These are phyloP conservation scores for Andrena camellia DNA, from an alignment of 2,888 invertebrate genomes.

Conservation along the genomic window DNA sequence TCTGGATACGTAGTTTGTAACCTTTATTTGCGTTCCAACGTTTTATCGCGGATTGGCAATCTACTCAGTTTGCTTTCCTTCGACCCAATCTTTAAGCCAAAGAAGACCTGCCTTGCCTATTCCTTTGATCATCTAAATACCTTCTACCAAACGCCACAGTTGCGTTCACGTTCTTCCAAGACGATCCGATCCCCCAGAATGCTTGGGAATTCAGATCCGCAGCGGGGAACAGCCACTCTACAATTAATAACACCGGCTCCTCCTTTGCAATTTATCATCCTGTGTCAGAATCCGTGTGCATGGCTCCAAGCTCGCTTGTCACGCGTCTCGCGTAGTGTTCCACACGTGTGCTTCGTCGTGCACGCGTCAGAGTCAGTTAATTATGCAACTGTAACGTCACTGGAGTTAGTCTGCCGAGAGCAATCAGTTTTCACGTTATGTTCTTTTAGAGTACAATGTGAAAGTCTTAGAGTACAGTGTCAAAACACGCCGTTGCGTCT, in stretches of 20 bases:
- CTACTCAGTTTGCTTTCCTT: not conserved
- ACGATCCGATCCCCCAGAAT: not conserved
- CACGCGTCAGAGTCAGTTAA: constrained; percentile 5
- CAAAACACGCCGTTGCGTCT: too few species aligned
- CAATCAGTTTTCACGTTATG: not conserved
- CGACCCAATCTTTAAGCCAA: not conserved
- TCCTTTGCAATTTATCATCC: constrained; percentile 24
- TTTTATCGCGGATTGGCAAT: not conserved
- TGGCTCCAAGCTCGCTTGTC: not conserved
- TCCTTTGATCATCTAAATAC: not conserved
- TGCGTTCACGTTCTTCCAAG: not conserved
- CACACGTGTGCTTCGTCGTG: constrained; percentile 35
- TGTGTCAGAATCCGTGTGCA: constrained; percentile 16
- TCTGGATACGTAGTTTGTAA: not conserved
- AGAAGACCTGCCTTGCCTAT: too few species aligned
- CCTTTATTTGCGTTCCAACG: not conserved
- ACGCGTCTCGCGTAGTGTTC: constrained; percentile 15
- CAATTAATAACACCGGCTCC: not conserved
- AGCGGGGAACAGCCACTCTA: not conserved
- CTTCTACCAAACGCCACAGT: not conserved
- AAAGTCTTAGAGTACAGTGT: too few species aligned
- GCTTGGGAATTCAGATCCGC: not conserved
- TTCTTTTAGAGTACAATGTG: too few species aligned
- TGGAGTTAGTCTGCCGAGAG: too few species aligned
- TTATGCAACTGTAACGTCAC: constrained; percentile 26